phyloP scores from a whole-genome alignment of 1,140 invertebrate genomes.

The Zaprionus vittiger region DNA sequence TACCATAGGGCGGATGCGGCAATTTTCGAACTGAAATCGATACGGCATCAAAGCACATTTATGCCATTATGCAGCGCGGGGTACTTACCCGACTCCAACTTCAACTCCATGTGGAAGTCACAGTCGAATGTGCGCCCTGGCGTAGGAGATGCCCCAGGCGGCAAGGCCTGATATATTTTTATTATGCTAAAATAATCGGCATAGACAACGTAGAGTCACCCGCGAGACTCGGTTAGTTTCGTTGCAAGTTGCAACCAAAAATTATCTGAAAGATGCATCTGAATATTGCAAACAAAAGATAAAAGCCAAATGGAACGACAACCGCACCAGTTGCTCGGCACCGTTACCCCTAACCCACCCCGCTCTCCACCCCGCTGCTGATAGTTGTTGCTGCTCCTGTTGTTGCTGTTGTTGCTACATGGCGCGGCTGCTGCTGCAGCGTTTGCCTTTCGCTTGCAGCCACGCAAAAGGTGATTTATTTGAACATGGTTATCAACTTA shows the following conservation, averaged over 20 bases:
- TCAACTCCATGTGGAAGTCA: background rate
- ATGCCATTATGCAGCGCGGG: conserved; percentile 72
- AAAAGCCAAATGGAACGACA: conserved; percentile 80
- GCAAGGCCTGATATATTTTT: conserved; percentile 75
- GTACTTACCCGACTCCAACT: conserved; percentile 13
- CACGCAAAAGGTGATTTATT: conserved; percentile 84
- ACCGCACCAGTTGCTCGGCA: conserved; percentile 47
- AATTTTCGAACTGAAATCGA: conserved; percentile 80
- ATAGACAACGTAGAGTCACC: conserved; percentile 54
- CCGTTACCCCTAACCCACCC: background rate
- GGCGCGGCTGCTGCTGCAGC: conserved; percentile 23
- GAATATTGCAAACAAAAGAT: conserved; percentile 83
- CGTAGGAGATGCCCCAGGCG: conserved; percentile 50
- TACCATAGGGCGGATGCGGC: conserved; percentile 69
- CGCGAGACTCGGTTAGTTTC: conserved; percentile 61
- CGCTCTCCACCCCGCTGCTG: background rate
- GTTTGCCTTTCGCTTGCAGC: conserved; percentile 80
- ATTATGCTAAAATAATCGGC: conserved; percentile 81
- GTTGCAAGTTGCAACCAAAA: conserved; percentile 59
- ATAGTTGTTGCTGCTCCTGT: conserved; percentile 20
- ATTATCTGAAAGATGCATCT: conserved; percentile 81
- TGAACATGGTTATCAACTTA: conserved; percentile 84
- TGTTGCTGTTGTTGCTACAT: conserved; percentile 33
- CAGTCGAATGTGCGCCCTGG: conserved; percentile 12
- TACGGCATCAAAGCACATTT: conserved; percentile 80